Evolutionary conservation across 2,797 vertebrate genomes (phyloP), one percentile per base, ranked within the genome.

Genomic region (Chaetophractus vellerosus): DNA sequence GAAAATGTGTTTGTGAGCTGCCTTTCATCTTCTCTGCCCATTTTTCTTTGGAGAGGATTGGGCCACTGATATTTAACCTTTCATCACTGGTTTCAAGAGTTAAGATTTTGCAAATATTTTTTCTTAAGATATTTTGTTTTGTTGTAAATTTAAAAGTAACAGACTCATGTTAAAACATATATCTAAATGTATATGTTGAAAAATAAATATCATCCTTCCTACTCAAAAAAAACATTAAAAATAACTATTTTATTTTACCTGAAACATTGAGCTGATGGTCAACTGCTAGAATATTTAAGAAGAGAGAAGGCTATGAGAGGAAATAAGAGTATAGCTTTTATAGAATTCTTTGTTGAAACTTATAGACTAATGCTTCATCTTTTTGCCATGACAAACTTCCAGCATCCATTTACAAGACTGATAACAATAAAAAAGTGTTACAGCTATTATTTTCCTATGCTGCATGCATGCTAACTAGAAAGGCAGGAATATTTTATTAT

Each of bases 141-240:
- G 23, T 86, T 79, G 61, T 15, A 61, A 91, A 66, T 38, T 81
- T 87, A 10, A 79, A 91, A 93, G 48, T 81, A 88, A 87, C 15
- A n/a, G 78, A 9, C 10, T 74, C 31, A 26, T 24, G 24, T 36
- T 92, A 89, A 95, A 45, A 66, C 33, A 48, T 55, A 38, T 38
- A 15, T 11, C 41, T 57, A 91, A 19, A 5, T 78, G 23, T 63
- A 24, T 38, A 15, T 81, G 33, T 15, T 84, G 18, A 48, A 91
- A 88, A 85, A 41, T 69, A 64, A n/a, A 64, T n/a, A 64, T 64
- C 31, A 61, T 64, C 31, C 31, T n/a, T 64, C 63, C 31, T 64
- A 64, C 15, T 64, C n/a, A 38, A 38, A 38, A 38, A 38, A 38
- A 81, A 19, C 9, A 50, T n/a, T 72, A 72, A 86, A 55, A 36